Evolutionary conservation across 2,888 invertebrate species (phyloP).

Genomic region (Mythimna ferrago): DNA sequence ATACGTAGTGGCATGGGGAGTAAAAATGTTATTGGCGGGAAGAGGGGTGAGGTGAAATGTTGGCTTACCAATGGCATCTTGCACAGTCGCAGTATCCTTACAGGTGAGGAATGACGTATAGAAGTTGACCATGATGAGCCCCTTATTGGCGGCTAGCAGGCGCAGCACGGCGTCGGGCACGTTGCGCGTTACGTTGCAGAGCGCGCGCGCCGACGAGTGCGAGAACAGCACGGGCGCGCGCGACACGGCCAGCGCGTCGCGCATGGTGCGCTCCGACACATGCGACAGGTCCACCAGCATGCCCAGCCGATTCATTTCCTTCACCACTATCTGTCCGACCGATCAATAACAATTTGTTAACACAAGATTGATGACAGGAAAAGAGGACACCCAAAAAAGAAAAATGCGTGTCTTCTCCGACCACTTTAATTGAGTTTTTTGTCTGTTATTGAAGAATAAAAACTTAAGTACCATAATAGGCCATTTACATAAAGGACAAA

Average conservation of each 20-base stretch:
- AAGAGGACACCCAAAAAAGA: constrained; percentile 18
- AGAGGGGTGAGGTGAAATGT: background rate
- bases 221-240: constrained; percentile 96
- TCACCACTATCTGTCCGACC: constrained; percentile 92
- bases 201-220: constrained; percentile 95
- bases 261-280: constrained; percentile 95
- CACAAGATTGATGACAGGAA: constrained; percentile 38
- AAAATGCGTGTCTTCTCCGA: constrained; percentile 6
- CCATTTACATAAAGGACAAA: constrained; percentile 32
- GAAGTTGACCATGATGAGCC: constrained; percentile 97
- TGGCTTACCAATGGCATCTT: constrained; percentile 94
- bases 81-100: constrained; percentile 93
- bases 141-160: constrained; percentile 94
- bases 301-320: constrained; percentile 97
- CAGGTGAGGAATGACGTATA: constrained; percentile 95
- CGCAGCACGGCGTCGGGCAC: constrained; percentile 95
- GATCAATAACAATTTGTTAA: constrained; percentile 50
- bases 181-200: constrained; percentile 95
- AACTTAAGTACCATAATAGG: constrained; percentile 5
- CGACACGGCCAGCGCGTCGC: constrained; percentile 94
- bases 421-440: constrained; percentile 34
- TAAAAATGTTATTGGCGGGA: background rate
- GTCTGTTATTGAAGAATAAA: constrained; percentile 36
- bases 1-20: background rate
- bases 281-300: constrained; percentile 97